These are phyloP conservation scores for Scopus umbretta DNA, from an alignment of 2,113 vertebrate genomes.

Conservation along the genomic window DNA sequence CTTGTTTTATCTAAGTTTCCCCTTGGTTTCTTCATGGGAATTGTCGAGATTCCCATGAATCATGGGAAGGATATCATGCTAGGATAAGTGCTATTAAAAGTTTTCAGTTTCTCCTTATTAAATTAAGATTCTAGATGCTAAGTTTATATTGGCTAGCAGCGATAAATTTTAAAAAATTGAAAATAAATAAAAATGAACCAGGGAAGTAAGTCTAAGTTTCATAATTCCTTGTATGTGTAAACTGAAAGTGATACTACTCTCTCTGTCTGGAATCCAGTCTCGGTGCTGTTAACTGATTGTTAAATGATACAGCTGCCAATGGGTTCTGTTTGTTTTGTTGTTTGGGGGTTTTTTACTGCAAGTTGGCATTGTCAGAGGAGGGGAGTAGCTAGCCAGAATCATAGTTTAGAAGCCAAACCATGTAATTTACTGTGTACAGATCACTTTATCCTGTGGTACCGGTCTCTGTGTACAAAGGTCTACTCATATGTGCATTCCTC, in stretches of 20 bases:
- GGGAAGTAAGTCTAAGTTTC: background rate
- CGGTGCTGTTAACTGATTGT: background rate
- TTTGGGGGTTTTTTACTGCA: background rate
- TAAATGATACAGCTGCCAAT: background rate
- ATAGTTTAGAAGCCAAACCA: background rate
- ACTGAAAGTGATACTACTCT: background rate
- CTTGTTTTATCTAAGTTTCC: conserved; percentile 46
- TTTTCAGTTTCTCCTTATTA: conserved; percentile 54
- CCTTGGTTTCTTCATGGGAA: conserved; percentile 31
- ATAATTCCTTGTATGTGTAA: background rate
- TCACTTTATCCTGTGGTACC: background rate
- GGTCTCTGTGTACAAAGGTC: background rate
- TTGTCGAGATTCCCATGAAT: conserved; percentile 20
- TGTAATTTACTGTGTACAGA: background rate
- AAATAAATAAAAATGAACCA: background rate
- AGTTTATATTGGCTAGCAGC: background rate
- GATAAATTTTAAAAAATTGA: background rate
- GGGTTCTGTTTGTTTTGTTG: background rate
- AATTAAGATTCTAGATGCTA: background rate
- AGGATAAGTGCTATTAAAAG: conserved; percentile 36
- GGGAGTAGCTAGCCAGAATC: background rate
- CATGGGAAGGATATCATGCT: too few species aligned
- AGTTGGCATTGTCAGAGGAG: background rate
- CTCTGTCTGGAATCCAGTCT: background rate
- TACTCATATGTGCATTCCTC: background rate